These are phyloP conservation scores for Heliopora coerulea DNA, from an alignment of 92 coral and sea anemone species.

Conservation along the genomic window DNA sequence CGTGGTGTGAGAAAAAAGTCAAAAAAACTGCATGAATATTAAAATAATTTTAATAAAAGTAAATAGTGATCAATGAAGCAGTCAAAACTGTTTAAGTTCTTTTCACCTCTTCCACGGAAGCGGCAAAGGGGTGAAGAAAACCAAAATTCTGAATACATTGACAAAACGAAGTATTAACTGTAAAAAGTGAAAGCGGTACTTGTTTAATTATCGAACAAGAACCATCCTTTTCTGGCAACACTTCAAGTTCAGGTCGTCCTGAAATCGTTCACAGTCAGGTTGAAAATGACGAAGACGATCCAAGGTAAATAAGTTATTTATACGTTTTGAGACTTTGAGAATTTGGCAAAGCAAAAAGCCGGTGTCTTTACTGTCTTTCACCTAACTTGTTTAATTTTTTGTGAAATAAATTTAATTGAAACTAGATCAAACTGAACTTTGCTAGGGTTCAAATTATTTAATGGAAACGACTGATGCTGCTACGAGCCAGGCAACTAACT, in stretches of 20 bases:
- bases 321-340: not conserved
- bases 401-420: not conserved
- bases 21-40: not conserved
- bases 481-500: slow-evolving; percentile 9
- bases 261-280: not conserved
- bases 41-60: not conserved
- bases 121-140: not conserved
- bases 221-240: not conserved
- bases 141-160: not conserved
- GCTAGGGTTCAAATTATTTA: not conserved
- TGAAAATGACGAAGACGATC: not conserved
- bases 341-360: not conserved
- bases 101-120: not conserved
- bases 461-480: not conserved
- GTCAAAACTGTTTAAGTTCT: not conserved
- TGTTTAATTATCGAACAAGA: not conserved
- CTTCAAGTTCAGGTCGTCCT: not conserved
- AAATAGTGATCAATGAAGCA: not conserved
- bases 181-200: no score
- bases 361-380: not conserved
- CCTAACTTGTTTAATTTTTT: not conserved
- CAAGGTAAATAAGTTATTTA: not conserved
- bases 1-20: not conserved
- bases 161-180: not conserved
- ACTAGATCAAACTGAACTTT: not conserved